Evolutionary conservation across 2,113 vertebrate genomes (phyloP), one percentile per base, ranked within the genome.

Genomic region (Pundamilia nyererei): DNA sequence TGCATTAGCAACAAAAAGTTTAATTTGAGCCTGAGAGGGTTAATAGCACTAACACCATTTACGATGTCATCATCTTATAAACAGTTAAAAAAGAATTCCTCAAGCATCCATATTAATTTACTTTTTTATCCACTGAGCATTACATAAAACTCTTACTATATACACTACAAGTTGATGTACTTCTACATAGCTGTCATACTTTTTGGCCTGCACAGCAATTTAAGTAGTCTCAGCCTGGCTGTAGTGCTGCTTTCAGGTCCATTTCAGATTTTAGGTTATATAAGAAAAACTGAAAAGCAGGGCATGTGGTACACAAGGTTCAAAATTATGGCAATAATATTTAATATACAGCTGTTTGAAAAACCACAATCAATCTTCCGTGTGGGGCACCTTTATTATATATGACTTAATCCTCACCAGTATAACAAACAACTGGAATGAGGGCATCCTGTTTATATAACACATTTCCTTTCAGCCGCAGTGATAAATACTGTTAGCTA

Each of bases 381-480:
- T 7, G 42, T 19, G 24, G 15, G 3, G 65, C 13, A 49, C 42
- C 42, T 49, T 49, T 49, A 75, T 49, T 17, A 49, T 49, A 19
- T 49, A 19, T 81, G 31, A 45, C 17, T 12, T 77, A 53, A 15
- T 72, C 12, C 17, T 80, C 7, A 1, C 1, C 56, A 9, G 4
- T 4, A 60, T 80, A 45, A 62, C 17, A 75, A 82, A 6, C 53
- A 17, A 7, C 10, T 35, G 19, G 31, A 58, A 68, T 2, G 5
- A 15, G 4, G 29, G 29, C 8, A 65, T 79, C 82, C 24, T 86
- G 19, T 4, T 21, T 51, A 3, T 56, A 26, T 29, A 14, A 10
- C 31, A 81, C 68, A 70, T 86, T 86, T 85, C 47, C 84, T 42
- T 70, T 88, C 49, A 79, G 79, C 80, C 68, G 65, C 53, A n/a